Evolutionary conservation across 1,140 invertebrate species (phyloP).

Genomic region (Trialeurodes vaporariorum): DNA sequence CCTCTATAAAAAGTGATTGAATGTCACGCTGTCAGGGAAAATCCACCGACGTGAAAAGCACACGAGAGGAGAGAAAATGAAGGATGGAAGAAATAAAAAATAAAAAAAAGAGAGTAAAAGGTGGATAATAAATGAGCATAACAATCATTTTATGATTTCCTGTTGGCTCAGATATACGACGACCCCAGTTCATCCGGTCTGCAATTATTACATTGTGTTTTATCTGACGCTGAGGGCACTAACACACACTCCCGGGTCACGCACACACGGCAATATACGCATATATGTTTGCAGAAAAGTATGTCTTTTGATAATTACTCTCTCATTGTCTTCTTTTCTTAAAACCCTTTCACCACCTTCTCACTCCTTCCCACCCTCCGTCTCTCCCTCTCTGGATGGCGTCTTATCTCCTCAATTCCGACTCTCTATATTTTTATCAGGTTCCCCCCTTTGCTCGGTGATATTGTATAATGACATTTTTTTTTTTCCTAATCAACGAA

Average conservation of each 20-base stretch:
- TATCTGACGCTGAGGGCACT: too few relatives aligned
- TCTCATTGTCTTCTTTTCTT: background rate
- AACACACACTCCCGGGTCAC: too few relatives aligned
- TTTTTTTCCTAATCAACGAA: background rate
- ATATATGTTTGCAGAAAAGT: background rate
- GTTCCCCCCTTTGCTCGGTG: too few relatives aligned
- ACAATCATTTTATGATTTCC: constrained; percentile 1
- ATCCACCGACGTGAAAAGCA: too few relatives aligned
- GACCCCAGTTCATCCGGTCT: background rate
- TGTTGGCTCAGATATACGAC: background rate
- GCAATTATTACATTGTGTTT: background rate
- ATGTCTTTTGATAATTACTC: constrained; percentile 1
- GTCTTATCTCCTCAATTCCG: background rate
- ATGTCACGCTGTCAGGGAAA: too few relatives aligned
- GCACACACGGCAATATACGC: background rate
- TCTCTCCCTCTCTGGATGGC: too few relatives aligned
- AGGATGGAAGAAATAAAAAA: too few relatives aligned
- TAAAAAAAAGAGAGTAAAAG: background rate
- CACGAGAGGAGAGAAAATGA: too few relatives aligned
- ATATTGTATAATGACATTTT: background rate
- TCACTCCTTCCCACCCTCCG: background rate
- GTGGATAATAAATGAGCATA: background rate
- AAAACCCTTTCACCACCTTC: too few relatives aligned
- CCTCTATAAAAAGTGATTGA: too few relatives aligned
- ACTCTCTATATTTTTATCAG: background rate